Conservation (phyloP, 2,113 vertebrate genomes). For the Todiramphus saurophagus region DNA sequence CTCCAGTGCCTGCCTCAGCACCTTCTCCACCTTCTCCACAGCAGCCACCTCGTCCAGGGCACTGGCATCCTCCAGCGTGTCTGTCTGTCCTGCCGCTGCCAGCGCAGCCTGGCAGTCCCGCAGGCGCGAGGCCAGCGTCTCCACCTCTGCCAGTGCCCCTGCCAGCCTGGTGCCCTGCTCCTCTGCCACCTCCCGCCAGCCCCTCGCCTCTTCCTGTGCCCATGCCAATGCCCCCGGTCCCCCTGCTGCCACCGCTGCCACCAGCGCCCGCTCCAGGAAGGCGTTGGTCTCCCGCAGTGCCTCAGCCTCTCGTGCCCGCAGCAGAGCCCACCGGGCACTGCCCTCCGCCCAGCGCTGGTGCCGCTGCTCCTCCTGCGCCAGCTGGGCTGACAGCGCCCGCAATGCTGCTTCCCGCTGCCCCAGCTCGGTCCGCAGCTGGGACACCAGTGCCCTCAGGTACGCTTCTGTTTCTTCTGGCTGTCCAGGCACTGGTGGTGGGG, state of each 20-base stretch:
- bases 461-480: not conserved
- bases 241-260: not conserved
- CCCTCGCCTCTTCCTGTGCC: not conserved
- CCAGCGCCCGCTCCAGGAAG: not conserved
- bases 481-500: accelerated
- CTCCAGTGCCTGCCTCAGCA: not conserved
- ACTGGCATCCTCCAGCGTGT: accelerated
- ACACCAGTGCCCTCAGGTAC: not conserved
- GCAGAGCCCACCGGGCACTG: not conserved
- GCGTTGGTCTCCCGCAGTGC: not conserved
- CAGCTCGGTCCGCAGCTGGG: not conserved
- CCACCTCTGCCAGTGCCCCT: not conserved
- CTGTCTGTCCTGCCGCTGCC: accelerated
- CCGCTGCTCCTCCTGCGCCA: not conserved
- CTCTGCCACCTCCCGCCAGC: not conserved
- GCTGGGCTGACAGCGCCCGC: not conserved
- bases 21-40: not conserved
- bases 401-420: not conserved
- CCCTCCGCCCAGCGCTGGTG: not conserved
- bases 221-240: not conserved
- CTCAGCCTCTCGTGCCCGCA: not conserved
- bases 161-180: not conserved
- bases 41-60: not conserved
- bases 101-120: not conserved
- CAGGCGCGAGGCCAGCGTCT: not conserved